Evolutionary conservation across 2,888 invertebrate genomes (phyloP).

Genomic region (Malthinus seriepunctatus): DNA sequence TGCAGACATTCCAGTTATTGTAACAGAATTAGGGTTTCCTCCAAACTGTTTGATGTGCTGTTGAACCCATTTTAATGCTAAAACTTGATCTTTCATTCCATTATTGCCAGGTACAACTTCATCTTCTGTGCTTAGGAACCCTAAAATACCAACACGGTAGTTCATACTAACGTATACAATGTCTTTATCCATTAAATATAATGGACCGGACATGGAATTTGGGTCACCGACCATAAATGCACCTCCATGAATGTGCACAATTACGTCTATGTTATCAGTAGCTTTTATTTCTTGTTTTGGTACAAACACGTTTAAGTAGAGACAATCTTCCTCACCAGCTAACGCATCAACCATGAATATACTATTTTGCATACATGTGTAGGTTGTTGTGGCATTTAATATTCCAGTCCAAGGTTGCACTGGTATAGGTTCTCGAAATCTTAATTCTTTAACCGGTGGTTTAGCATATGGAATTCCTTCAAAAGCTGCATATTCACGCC

Average conservation of each 20-base stretch:
- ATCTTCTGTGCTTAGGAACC: too few species aligned
- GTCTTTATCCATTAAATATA: too few species aligned
- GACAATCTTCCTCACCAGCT: slow-evolving; percentile 31
- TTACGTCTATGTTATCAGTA: too few species aligned
- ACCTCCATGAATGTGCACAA: too few species aligned
- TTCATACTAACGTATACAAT: too few species aligned
- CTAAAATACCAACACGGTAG: too few species aligned
- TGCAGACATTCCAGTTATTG: slow-evolving; percentile 48
- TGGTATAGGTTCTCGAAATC: slow-evolving; percentile 37
- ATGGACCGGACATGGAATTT: slow-evolving; percentile 48
- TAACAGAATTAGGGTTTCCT: slow-evolving; percentile 48
- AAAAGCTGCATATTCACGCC: slow-evolving; percentile 36
- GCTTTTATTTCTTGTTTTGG: too few species aligned
- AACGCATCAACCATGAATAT: slow-evolving; percentile 33
- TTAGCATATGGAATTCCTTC: slow-evolving; percentile 43
- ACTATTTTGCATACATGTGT: slow-evolving; percentile 38
- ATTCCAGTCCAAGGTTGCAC: background rate
- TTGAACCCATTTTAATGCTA: slow-evolving; percentile 48
- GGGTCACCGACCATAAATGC: slow-evolving; percentile 38
- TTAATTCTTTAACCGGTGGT: slow-evolving; percentile 39
- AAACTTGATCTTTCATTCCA: slow-evolving; percentile 55
- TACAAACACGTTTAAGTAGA: too few species aligned
- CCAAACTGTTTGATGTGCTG: slow-evolving; percentile 49
- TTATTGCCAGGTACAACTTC: slow-evolving; percentile 54
- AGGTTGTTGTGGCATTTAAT: slow-evolving; percentile 38